Evolutionary conservation across 2,113 vertebrate species (phyloP).

Genomic region (Phalacrocorax carbo): DNA sequence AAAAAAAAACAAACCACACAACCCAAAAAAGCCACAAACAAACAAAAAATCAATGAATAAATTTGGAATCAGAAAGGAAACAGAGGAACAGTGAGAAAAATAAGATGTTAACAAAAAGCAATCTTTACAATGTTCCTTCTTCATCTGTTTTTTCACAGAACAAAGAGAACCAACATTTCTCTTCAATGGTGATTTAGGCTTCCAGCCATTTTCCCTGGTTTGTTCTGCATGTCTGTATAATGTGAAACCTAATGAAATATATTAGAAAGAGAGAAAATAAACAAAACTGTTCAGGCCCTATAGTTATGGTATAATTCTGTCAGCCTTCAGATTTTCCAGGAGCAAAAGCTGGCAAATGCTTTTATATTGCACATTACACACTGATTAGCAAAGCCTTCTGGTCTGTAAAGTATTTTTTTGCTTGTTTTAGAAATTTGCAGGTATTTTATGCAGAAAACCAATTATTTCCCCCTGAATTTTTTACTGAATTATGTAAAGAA

Average conservation of each 20-base stretch:
- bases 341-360: not conserved
- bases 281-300: not conserved
- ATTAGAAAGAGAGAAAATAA: not conserved
- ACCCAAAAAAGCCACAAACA: too few relatives aligned
- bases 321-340: not conserved
- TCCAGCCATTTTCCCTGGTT: not conserved
- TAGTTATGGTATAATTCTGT: not conserved
- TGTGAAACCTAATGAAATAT: not conserved
- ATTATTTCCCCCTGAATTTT: not conserved
- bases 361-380: not conserved
- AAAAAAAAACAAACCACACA: not conserved
- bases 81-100: not conserved
- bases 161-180: not conserved
- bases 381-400: not conserved
- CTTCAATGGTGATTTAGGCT: not conserved
- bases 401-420: not conserved
- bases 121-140: not conserved
- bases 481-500: not conserved
- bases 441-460: not conserved
- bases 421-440: not conserved
- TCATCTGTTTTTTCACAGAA: not conserved
- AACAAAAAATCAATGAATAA: not conserved
- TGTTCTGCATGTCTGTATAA: not conserved
- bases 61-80: not conserved
- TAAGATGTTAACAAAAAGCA: not conserved